These are phyloP conservation scores for Proales similis DNA, from an alignment of 1,140 invertebrate genomes.

Conservation along the genomic window DNA sequence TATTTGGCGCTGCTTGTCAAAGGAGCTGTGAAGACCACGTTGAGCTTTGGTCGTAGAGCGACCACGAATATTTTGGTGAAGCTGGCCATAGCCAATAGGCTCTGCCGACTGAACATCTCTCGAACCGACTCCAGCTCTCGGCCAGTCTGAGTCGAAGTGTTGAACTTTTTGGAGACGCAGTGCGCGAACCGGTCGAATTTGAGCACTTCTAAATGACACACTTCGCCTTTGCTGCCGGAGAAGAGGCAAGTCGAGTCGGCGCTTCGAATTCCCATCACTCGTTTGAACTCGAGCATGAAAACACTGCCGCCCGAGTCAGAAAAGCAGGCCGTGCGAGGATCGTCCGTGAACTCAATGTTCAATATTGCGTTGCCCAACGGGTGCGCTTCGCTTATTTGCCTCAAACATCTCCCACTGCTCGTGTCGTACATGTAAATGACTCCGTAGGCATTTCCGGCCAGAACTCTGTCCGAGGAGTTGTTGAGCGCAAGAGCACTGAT, in stretches of 20 bases:
- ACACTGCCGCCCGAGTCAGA: slow-evolving; percentile 94
- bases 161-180: background rate
- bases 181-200: slow-evolving; percentile 43
- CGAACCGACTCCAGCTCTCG: slow-evolving; percentile 1
- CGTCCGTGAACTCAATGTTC: slow-evolving; percentile 73
- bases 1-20: slow-evolving; percentile 49
- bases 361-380: slow-evolving; percentile 77
- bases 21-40: slow-evolving; percentile 62
- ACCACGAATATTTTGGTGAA: slow-evolving; percentile 69
- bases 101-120: background rate
- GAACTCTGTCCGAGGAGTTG: slow-evolving; percentile 70
- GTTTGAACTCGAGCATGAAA: slow-evolving; percentile 80
- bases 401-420: slow-evolving; percentile 60
- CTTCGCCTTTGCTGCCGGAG: slow-evolving; percentile 89
- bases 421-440: slow-evolving; percentile 60
- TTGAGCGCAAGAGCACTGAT: slow-evolving; percentile 78
- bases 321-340: slow-evolving; percentile 68
- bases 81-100: slow-evolving; percentile 14
- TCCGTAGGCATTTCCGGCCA: slow-evolving; percentile 79
- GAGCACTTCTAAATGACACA: slow-evolving; percentile 76
- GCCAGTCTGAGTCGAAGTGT: background rate
- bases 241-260: slow-evolving; percentile 81
- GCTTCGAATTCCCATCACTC: slow-evolving; percentile 75
- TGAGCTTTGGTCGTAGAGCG: slow-evolving; percentile 67
- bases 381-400: slow-evolving; percentile 71